These are phyloP conservation scores for Antheraea yamamai DNA, from an alignment of 2,888 invertebrate genomes.

Conservation along the genomic window DNA sequence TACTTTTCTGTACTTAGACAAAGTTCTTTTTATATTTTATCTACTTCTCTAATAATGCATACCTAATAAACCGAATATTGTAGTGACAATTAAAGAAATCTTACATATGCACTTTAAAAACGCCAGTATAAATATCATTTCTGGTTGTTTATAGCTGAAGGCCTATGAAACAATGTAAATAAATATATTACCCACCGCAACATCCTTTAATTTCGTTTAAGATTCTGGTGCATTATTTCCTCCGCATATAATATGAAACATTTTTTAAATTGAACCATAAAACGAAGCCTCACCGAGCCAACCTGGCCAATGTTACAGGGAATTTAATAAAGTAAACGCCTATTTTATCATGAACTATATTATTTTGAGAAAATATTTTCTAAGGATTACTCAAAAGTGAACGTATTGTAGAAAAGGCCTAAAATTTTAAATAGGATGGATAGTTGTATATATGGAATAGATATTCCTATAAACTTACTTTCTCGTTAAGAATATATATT, in stretches of 20 bases:
- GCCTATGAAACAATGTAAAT: not conserved
- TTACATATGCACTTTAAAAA: no score
- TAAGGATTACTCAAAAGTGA: not conserved
- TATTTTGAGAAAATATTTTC: constrained; percentile 28
- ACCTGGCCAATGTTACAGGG: constrained; percentile 58
- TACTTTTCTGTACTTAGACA: no score
- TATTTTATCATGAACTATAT: constrained; percentile 69
- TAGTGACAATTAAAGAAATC: no score
- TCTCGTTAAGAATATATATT: not conserved
- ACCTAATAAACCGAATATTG: no score
- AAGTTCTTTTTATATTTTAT: no score
- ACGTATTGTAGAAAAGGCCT: not conserved
- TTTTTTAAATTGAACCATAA: constrained; percentile 75
- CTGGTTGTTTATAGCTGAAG: no score
- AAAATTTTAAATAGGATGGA: not conserved
- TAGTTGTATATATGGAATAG: not conserved
- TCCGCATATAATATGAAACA: constrained; percentile 65
- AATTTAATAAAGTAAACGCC: constrained; percentile 73
- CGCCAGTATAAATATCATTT: no score
- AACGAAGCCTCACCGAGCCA: constrained; percentile 61
- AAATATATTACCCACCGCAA: constrained; percentile 19
- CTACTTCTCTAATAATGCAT: no score
- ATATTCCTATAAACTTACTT: not conserved
- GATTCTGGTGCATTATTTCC: constrained; percentile 63
- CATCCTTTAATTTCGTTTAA: constrained; percentile 55